Base-by-base conservation (phyloP, 2,888 invertebrate genomes). In the Orchesellides sinensis region DNA sequence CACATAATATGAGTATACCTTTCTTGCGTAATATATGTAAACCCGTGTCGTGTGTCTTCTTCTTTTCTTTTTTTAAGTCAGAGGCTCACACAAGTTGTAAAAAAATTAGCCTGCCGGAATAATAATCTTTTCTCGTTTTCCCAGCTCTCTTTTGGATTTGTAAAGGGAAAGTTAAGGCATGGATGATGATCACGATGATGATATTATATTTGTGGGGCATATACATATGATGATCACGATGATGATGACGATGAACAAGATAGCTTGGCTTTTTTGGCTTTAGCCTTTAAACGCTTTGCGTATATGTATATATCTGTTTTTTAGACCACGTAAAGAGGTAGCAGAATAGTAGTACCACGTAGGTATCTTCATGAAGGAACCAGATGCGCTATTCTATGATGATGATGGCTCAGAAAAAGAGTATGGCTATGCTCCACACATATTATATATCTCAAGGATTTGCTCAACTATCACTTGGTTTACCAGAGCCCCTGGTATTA, bases 401-500 rank as follows among this genome's bases (percentile, higher is more conserved):
- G 32, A 49, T 49, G n/a, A 17, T 49, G 49, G n/a, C n/a, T n/a
- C n/a, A n/a, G n/a, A n/a, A n/a, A 17, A 21, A 23, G 12, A 19
- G 70, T 59, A 72, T 49, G 49, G 61, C 21, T 54, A 56, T 68
- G 56, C 61, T 56, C 35, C 40, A n/a, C n/a, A 35, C 35, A 27
- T 59, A 19, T 52, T 56, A 19, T 56, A 49, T 66, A 63, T 63
- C 63, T 63, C 63, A 70, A 79, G 79, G 79, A 79, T 79, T 79
- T 79, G 70, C 79, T 70, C 79, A 79, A 79, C 79, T 79, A 79
- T 79, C 79, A 79, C 79, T 79, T 70, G 79, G 79, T 79, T 79
- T 79, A 79, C 70, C 70, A 79, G 79, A 79, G 79, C 79, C 79
- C 79, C 70, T 32, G 79, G 79, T 79, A 79, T 79, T 79, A 79